Evolutionary conservation across 2,797 vertebrate genomes (phyloP).

Genomic region (Chiloscyllium punctatum): DNA sequence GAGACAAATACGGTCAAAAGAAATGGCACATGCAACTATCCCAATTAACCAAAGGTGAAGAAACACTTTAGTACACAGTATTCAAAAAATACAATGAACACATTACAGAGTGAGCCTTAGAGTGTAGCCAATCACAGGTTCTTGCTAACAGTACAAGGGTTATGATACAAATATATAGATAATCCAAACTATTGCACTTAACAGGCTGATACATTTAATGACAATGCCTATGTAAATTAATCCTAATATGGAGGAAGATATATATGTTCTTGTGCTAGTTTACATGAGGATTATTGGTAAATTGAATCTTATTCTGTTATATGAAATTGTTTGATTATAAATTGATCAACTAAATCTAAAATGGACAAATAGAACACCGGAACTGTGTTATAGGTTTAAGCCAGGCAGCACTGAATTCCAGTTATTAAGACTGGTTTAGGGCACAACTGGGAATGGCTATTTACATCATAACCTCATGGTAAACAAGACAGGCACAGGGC

Average conservation of each 20-base stretch:
- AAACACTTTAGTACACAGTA: neutral
- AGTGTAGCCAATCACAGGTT: neutral
- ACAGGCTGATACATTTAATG: neutral
- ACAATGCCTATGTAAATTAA: neutral
- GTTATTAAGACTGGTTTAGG: neutral
- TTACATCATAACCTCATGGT: neutral
- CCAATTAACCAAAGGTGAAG: neutral
- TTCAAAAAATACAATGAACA: neutral
- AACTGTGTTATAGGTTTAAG: neutral
- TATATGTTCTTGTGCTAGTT: neutral
- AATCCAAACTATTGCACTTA: neutral
- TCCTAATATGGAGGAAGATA: neutral
- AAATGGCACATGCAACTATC: neutral
- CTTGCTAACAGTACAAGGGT: neutral
- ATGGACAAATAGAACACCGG: slow-evolving; percentile 1
- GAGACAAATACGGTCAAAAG: neutral
- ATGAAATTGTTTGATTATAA: neutral
- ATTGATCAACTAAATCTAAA: neutral
- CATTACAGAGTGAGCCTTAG: neutral
- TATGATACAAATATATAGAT: neutral
- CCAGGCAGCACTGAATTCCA: neutral
- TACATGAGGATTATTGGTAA: neutral
- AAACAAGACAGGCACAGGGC: slow-evolving; percentile 7
- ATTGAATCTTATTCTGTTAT: neutral
- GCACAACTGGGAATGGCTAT: slow-evolving; percentile 19